Conservation (phyloP, 2,797 vertebrate genomes). For the Sebastes hubbsi region DNA sequence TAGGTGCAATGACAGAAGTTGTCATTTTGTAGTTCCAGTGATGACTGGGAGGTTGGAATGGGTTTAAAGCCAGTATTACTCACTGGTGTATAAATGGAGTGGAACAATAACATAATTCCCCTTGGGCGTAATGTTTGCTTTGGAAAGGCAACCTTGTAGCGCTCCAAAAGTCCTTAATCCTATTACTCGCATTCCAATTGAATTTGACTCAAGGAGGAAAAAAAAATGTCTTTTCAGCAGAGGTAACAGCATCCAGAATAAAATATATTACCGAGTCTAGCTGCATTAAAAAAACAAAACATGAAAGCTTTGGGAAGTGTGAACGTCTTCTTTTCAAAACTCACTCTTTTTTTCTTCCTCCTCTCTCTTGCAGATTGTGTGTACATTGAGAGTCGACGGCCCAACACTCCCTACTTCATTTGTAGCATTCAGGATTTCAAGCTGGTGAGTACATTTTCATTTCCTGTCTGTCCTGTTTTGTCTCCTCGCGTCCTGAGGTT, state of each 20-base stretch:
- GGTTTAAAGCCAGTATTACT: constrained; percentile 70
- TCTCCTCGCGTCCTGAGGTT: constrained; percentile 10
- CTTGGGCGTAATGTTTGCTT: constrained; percentile 82
- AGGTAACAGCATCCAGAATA: constrained; percentile 71
- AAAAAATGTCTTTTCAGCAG: constrained; percentile 72
- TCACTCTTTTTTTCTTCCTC: not conserved
- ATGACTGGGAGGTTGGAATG: constrained; percentile 28
- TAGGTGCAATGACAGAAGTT: constrained; percentile 19
- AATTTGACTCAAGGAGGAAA: constrained; percentile 78
- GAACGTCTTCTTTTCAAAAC: constrained; percentile 56
- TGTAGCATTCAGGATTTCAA: constrained; percentile 99
- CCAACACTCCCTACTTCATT: constrained; percentile 99
- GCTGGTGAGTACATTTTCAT: constrained; percentile 90
- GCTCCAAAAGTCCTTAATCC: constrained; percentile 84
- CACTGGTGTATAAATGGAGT: constrained; percentile 78
- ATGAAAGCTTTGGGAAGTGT: constrained; percentile 56
- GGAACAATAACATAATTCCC: constrained; percentile 83
- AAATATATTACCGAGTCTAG: constrained; percentile 57
- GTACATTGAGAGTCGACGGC: constrained; percentile 97
- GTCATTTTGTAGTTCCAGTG: constrained; percentile 34
- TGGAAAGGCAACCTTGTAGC: constrained; percentile 81
- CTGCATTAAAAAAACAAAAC: constrained; percentile 46
- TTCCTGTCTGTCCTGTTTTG: constrained; percentile 16
- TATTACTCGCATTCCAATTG: constrained; percentile 86
- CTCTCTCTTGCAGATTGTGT: constrained; percentile 92